phyloP scores from a whole-genome alignment of 2,888 invertebrate species.

The Cantharis flavilabris region DNA sequence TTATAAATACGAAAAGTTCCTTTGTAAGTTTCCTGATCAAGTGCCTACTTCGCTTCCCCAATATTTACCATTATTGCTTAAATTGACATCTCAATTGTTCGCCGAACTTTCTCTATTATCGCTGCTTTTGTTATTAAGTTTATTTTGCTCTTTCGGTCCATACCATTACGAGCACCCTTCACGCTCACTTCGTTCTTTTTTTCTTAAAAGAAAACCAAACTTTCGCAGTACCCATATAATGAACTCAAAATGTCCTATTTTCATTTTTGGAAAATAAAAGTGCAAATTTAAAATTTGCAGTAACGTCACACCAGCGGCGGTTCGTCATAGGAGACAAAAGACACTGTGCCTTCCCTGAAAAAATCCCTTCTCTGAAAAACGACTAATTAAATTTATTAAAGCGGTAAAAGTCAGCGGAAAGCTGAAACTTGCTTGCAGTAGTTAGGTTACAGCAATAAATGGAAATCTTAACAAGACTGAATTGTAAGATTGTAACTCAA shows the following conservation, averaged over 20 bases:
- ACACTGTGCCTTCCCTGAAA: no score
- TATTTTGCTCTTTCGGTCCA: neutral
- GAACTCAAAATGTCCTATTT: no score
- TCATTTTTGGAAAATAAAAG: neutral
- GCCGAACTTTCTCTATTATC: neutral
- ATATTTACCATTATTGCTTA: neutral
- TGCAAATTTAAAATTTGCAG: neutral
- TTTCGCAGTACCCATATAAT: neutral
- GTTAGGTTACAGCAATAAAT: neutral
- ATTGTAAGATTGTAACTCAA: neutral
- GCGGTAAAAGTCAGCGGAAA: neutral
- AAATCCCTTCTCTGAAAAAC: no score
- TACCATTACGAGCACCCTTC: neutral
- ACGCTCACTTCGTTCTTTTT: neutral
- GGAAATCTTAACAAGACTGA: neutral
- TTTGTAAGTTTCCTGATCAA: neutral
- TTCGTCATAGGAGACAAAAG: no score
- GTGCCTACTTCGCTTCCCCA: neutral
- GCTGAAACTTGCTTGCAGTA: neutral
- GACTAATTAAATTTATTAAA: neutral
- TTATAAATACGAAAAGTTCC: neutral
- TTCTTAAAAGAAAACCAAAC: neutral
- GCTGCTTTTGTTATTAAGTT: neutral
- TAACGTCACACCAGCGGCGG: no score
- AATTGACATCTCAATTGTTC: neutral